Evolutionary conservation across 1,140 invertebrate genomes (phyloP), one percentile per base, ranked within the genome.

Genomic region (Muscidifurax raptorellus): DNA sequence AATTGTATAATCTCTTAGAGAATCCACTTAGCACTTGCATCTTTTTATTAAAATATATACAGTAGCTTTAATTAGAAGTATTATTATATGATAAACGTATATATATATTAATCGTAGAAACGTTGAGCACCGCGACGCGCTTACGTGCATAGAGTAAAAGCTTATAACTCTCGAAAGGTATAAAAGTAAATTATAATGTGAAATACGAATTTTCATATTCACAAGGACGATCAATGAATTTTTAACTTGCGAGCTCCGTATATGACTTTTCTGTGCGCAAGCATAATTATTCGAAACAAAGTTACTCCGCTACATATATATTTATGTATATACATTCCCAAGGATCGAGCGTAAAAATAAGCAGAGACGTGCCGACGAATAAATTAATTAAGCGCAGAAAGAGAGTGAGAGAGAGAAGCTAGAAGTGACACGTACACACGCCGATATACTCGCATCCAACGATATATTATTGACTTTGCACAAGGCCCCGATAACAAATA

Each of bases 1-100:
- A 67, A 3, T 40, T 40, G 10, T 67, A 22, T n/a, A n/a, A n/a
- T 67, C 40, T 79, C 30, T 66, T 79, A 66, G 52, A 66, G 28
- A 80, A 80, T 18, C 9, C 13, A 47, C 36, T 7, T 47, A 80
- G 66, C 25, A 80, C 64, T 22, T 80, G 79, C 67, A 80, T 69
- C 25, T 80, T 30, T 47, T 47, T 0, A 36, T 27, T 67, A 40
- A 59, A 59, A 59, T 18, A 40, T 40, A 36, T 40, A 40, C 36
- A 0, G 9, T 69, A 80, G 27, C 7, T 80, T 80, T 64, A 5
- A 79, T 18, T 66, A 79, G 77, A 66, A 3, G 18, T 64, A 78
- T 32, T 59, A 59, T 7, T 22, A 59, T n/a, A 59, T 59, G 9
- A 59, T n/a, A 59, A n/a, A n/a, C n/a, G n/a, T n/a, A n/a, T 59